Evolutionary conservation across 2,113 vertebrate species (phyloP).

Genomic region (Montifringilla adamsi): DNA sequence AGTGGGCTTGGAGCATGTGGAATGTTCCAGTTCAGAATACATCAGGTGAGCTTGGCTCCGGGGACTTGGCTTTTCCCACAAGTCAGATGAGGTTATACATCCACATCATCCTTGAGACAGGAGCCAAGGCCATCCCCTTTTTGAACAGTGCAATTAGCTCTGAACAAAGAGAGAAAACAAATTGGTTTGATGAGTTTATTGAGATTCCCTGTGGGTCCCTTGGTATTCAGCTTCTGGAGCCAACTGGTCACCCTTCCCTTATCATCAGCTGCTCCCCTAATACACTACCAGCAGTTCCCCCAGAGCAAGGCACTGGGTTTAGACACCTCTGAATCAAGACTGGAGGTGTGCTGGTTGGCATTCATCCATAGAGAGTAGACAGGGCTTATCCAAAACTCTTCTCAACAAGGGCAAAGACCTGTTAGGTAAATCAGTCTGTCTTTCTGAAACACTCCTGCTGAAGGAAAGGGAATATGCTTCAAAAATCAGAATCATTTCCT

Average conservation of each 20-base stretch:
- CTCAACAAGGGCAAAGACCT: not conserved
- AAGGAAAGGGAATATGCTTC: not conserved
- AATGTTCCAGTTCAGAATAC: fast-evolving
- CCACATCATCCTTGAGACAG: not conserved
- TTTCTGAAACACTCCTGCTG: not conserved
- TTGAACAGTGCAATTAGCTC: not conserved
- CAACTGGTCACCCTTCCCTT: fast-evolving
- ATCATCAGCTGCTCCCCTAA: not conserved
- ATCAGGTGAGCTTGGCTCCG: fast-evolving
- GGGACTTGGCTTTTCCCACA: not conserved
- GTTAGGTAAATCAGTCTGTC: not conserved
- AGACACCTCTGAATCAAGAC: not conserved
- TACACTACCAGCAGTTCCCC: not conserved
- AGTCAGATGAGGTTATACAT: not conserved
- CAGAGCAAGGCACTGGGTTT: not conserved
- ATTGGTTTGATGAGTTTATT: not conserved
- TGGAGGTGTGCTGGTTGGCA: not conserved
- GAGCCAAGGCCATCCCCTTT: not conserved
- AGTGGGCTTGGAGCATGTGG: fast-evolving
- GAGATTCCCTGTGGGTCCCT: not conserved
- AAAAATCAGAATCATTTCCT: not conserved
- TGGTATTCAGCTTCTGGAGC: not conserved
- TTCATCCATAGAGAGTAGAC: not conserved
- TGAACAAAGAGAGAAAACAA: not conserved
- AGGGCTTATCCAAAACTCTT: not conserved